Conservation (phyloP, 2,888 invertebrate genomes). For the Melinaea marsaeus region DNA sequence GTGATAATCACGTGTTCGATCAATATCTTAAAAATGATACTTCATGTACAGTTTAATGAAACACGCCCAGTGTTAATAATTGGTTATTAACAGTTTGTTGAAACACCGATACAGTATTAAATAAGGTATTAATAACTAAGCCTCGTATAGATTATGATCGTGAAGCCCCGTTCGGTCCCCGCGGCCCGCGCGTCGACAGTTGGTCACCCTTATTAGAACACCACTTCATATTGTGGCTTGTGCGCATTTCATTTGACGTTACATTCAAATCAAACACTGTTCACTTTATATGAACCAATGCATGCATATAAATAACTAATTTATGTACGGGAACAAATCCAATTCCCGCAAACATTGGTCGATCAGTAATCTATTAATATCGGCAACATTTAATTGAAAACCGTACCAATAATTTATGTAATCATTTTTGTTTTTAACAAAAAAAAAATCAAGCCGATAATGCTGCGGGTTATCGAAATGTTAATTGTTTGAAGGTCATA, state of each 20-base stretch:
- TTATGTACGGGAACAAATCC: neutral
- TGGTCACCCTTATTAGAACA: slow-evolving; percentile 76
- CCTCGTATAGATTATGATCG: slow-evolving; percentile 73
- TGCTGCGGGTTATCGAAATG: neutral
- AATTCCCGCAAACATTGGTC: too few species aligned
- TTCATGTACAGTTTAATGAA: neutral
- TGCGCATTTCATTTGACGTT: slow-evolving; percentile 64
- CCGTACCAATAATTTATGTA: neutral
- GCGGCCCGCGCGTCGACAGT: slow-evolving; percentile 72
- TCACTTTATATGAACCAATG: neutral
- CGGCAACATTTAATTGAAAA: slow-evolving; percentile 1
- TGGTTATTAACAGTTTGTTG: slow-evolving; percentile 30
- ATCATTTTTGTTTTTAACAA: neutral
- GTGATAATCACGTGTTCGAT: slow-evolving; percentile 67
- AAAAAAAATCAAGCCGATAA: neutral
- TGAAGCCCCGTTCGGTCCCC: slow-evolving; percentile 70
- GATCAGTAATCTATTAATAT: neutral
- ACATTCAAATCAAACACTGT: slow-evolving; percentile 44
- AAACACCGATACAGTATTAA: slow-evolving; percentile 50
- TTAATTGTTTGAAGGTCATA: neutral
- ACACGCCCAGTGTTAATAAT: neutral
- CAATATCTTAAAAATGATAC: slow-evolving; percentile 33
- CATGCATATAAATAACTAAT: neutral
- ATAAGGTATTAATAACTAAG: slow-evolving; percentile 71
- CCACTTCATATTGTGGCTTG: slow-evolving; percentile 76